A percentile compares a stretch with the other conserved stretches of the same genome.
Conservation (phyloP, 92 coral and sea anemone genomes). For the Isaurus tuberculatus region DNA sequence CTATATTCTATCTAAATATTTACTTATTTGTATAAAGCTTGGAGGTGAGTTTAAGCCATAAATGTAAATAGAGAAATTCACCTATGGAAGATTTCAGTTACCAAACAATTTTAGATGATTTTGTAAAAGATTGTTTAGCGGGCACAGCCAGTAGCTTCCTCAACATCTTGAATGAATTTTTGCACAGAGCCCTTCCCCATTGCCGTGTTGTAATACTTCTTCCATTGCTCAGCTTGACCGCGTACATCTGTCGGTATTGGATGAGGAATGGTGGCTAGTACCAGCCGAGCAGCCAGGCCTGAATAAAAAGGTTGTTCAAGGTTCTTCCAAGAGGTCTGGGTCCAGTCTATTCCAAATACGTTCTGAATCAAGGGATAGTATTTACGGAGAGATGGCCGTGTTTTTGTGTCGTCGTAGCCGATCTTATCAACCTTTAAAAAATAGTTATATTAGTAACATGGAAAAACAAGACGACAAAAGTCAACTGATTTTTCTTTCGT, state of each 20-base stretch:
- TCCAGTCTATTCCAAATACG: slow-evolving; percentile 68
- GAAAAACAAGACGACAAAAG: no score
- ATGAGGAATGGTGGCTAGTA: slow-evolving; percentile 65
- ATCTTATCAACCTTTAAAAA: slow-evolving; percentile 67
- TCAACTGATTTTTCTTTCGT: no score
- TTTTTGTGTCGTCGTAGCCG: slow-evolving; percentile 66
- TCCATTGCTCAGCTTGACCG: slow-evolving; percentile 78
- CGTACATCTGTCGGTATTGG: slow-evolving; percentile 62
- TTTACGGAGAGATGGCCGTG: slow-evolving; percentile 59
- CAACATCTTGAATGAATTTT: slow-evolving; percentile 73
- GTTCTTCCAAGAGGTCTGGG: slow-evolving; percentile 66
- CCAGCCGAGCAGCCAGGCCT: slow-evolving; percentile 81
- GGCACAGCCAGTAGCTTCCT: slow-evolving; percentile 68
- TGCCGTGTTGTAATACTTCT: slow-evolving; percentile 74
- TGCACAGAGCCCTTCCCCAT: slow-evolving; percentile 73
- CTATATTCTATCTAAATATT: no score
- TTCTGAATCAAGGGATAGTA: slow-evolving; percentile 53
- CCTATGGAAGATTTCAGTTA: no score
- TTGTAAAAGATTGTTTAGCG: background rate
- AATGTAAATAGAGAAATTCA: no score
- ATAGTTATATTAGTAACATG: no score
- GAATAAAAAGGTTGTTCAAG: slow-evolving; percentile 74
- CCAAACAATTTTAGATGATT: no score
- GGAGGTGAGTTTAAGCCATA: no score
- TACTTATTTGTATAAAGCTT: no score